Conservation (phyloP, 2,113 vertebrate species). For the Noturus placidus region DNA sequence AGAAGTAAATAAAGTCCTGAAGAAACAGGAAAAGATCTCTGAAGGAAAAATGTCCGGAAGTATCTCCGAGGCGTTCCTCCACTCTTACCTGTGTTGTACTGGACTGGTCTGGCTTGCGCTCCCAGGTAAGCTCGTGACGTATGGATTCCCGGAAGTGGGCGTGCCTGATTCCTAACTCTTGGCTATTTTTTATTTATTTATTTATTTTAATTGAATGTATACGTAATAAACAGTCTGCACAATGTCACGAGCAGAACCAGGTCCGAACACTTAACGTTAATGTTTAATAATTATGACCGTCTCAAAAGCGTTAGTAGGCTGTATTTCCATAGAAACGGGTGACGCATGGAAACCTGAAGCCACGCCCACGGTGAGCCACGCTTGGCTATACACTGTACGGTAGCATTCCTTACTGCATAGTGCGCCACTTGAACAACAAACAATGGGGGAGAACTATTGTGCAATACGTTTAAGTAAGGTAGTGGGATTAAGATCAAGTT, state of each 20-base stretch:
- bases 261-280: too few species aligned
- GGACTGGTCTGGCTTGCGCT: not conserved
- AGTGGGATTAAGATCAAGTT: not conserved
- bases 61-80: rapidly evolving
- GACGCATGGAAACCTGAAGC: not conserved
- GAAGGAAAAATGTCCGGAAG: too few species aligned
- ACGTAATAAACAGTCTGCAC: too few species aligned
- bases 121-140: constrained; percentile 63
- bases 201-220: too few species aligned
- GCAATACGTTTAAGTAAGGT: not conserved
- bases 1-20: too few species aligned
- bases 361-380: not conserved
- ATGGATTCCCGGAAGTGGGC: constrained; percentile 61
- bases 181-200: too few species aligned
- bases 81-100: not conserved
- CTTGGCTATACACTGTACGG: not conserved
- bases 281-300: rapidly evolving
- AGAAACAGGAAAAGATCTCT: too few species aligned
- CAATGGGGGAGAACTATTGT: not conserved
- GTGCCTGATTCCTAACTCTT: not conserved
- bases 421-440: not conserved
- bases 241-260: not conserved
- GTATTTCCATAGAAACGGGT: not conserved
- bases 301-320: not conserved
- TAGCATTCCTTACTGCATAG: not conserved